A percentile compares a stretch with the other conserved stretches of the same genome.
Conservation (phyloP, 1,140 invertebrate species). For the Achatina immaculata region DNA sequence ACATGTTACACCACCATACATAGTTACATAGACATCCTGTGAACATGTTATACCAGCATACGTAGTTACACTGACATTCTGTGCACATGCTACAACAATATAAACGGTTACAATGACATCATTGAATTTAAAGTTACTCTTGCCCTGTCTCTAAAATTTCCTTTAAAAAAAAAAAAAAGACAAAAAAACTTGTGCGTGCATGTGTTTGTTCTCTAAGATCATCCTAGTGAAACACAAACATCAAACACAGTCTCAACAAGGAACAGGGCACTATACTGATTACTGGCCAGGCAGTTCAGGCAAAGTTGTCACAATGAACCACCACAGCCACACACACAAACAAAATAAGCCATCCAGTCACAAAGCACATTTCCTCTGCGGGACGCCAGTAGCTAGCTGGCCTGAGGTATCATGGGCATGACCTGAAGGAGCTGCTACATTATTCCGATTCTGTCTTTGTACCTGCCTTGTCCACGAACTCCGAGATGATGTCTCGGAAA, state of each 20-base stretch:
- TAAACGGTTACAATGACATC: no score
- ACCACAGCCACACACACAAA: not conserved
- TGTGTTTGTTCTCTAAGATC: no score
- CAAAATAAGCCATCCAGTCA: constrained; percentile 29
- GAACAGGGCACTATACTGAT: not conserved
- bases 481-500: constrained; percentile 95
- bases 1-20: no score
- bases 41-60: no score
- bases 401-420: constrained; percentile 32
- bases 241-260: not conserved
- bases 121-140: no score
- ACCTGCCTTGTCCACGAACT: constrained; percentile 71
- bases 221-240: not conserved
- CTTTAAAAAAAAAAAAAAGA: no score
- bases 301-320: not conserved
- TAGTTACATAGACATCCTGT: no score
- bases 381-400: not conserved
- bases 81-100: no score
- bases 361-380: constrained; percentile 38
- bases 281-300: not conserved
- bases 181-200: no score
- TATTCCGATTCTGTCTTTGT: constrained; percentile 30
- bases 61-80: no score
- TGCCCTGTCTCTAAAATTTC: no score
- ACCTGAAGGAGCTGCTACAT: constrained; percentile 9